Conservation (phyloP, 1,140 invertebrate species). For the Schlechtendalia chinensis region DNA sequence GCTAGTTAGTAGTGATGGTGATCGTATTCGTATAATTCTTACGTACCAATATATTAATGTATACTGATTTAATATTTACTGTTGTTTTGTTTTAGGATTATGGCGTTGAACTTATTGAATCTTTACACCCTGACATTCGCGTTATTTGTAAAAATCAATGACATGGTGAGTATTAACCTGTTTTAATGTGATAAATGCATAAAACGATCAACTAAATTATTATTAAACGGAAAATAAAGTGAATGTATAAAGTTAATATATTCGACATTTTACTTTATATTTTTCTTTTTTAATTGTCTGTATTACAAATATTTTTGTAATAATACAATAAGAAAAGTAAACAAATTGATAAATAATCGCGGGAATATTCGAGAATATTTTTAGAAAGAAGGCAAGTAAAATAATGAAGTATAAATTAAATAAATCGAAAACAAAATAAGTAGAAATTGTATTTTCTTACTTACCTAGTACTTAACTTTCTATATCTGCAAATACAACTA, state of each 20-base stretch:
- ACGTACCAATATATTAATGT: no score
- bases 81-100: slow-evolving; percentile 72
- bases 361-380: no score
- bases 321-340: background rate
- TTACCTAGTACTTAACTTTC: no score
- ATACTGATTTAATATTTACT: slow-evolving; percentile 48
- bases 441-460: no score
- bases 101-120: slow-evolving; percentile 91
- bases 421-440: no score
- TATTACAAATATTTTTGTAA: background rate
- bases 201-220: background rate
- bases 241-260: background rate
- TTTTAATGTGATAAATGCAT: background rate
- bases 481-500: no score
- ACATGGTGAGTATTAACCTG: slow-evolving; percentile 67
- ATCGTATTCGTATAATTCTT: no score
- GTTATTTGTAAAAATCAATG: slow-evolving; percentile 85
- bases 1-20: no score
- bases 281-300: background rate
- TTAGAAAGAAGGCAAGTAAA: no score
- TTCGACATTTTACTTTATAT: background rate
- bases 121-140: slow-evolving; percentile 93
- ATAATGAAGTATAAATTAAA: no score
- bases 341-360: background rate
- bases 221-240: background rate